Conservation (phyloP, 1,140 invertebrate genomes). For the Penaeus japonicus region DNA sequence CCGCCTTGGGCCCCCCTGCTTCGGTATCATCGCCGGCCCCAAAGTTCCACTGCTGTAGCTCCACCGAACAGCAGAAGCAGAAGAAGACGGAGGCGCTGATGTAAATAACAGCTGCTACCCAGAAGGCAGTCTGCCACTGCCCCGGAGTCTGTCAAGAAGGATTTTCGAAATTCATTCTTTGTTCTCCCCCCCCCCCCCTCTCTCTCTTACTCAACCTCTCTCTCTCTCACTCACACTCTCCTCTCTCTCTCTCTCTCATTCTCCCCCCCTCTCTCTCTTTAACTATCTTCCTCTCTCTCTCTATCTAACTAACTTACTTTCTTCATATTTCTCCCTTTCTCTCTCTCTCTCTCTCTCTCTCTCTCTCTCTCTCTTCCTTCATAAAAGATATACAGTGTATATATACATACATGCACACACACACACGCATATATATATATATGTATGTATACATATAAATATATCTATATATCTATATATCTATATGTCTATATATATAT, state of each 20-base stretch:
- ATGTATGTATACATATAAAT: background rate
- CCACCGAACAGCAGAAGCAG: no score
- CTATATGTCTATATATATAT: background rate
- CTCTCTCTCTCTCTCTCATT: background rate
- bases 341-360: background rate
- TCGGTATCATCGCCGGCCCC: no score
- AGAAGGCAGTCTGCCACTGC: no score
- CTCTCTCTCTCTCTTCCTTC: background rate
- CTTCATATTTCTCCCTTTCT: background rate
- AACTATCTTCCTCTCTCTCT: background rate
- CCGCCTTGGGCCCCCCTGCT: no score
- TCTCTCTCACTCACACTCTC: background rate
- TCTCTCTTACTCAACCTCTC: background rate
- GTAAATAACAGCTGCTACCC: no score
- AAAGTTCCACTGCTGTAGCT: no score
- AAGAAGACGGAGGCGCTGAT: no score
- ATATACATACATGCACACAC: background rate
- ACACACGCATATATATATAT: background rate
- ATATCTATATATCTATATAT: background rate
- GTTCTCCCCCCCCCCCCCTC: no score
- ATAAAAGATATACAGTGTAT: background rate
- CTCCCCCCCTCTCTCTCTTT: background rate
- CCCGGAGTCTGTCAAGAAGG: no score
- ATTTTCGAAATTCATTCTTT: no score
- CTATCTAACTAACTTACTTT: background rate